These are phyloP conservation scores for Mastomys natalensis DNA, from an alignment of 2,113 vertebrate genomes.

Conservation along the genomic window DNA sequence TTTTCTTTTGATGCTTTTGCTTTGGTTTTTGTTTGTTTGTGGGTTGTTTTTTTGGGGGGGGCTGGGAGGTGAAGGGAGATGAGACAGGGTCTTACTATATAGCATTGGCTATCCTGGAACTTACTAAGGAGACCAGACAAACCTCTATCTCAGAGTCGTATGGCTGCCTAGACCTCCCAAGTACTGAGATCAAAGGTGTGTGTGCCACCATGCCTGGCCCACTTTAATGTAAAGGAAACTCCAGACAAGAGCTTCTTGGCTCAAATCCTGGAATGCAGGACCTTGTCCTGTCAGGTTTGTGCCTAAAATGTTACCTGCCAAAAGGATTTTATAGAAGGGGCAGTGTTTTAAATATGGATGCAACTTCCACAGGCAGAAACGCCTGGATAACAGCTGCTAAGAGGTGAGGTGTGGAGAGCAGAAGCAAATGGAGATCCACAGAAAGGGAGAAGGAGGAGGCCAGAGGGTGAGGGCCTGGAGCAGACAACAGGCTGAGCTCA, in stretches of 20 bases:
- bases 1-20: background rate
- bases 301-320: background rate
- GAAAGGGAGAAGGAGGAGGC: fast-evolving
- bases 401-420: background rate
- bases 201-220: background rate
- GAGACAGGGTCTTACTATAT: background rate
- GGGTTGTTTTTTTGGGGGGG: background rate
- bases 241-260: background rate
- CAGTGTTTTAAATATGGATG: background rate
- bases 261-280: background rate
- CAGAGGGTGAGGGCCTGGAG: background rate
- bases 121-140: background rate
- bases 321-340: background rate
- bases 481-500: background rate
- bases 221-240: background rate
- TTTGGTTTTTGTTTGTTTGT: background rate
- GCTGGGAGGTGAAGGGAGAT: no score
- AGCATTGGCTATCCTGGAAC: background rate
- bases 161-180: background rate
- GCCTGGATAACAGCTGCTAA: background rate
- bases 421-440: background rate
- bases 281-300: background rate
- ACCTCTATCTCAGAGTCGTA: background rate
- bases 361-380: background rate
- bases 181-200: background rate